Conservation (phyloP, 2,113 vertebrate species). For the Asarcornis scutulata region DNA sequence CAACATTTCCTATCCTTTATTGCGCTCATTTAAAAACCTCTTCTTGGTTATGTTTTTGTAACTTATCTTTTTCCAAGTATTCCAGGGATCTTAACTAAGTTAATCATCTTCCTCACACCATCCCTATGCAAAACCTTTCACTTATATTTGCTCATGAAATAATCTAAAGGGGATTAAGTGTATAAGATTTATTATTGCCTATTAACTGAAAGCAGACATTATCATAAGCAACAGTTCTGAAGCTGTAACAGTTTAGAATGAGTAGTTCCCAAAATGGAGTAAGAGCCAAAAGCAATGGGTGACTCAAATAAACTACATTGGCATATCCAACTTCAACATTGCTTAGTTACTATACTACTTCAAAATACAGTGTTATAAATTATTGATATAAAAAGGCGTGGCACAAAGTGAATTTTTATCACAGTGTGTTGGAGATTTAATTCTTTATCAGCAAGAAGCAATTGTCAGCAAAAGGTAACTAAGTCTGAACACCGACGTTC, state of each 20-base stretch:
- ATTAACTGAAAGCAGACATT: not conserved
- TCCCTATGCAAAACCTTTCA: not conserved
- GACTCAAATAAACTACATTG: not conserved
- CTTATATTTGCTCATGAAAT: not conserved
- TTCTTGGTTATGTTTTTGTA: not conserved
- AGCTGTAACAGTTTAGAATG: not conserved
- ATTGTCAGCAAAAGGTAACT: not conserved
- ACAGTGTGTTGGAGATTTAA: not conserved
- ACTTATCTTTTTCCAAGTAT: not conserved
- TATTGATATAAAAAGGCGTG: not conserved
- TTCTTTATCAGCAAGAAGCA: not conserved
- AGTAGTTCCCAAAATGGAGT: not conserved
- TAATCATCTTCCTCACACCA: not conserved
- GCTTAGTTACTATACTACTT: not conserved
- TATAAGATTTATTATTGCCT: not conserved
- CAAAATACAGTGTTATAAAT: not conserved
- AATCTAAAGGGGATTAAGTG: not conserved
- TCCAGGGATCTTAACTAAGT: not conserved
- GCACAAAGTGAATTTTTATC: not conserved
- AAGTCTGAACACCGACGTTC: not conserved
- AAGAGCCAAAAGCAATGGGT: not conserved
- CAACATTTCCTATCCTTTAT: not conserved
- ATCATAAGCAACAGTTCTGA: not conserved
- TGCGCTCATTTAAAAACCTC: not conserved
- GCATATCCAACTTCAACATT: not conserved